A percentile compares a stretch with the other conserved stretches of the same genome.
These are phyloP conservation scores for Ptyas mucosa DNA, from an alignment of 2,113 vertebrate species.

Conservation along the genomic window DNA sequence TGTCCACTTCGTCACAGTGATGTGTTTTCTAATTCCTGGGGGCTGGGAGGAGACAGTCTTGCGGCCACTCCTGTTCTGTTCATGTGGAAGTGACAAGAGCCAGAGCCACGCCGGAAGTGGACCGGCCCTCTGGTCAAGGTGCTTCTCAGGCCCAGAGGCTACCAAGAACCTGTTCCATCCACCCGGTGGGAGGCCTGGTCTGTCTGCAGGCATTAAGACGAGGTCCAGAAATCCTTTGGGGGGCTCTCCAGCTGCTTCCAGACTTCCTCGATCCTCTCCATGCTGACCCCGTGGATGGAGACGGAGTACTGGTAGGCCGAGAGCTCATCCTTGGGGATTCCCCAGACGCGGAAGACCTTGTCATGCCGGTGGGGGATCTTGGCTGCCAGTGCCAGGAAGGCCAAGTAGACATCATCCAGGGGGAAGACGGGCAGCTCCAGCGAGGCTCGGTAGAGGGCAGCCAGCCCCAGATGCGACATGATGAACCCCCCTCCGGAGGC, in stretches of 20 bases:
- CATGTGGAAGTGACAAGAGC: background rate
- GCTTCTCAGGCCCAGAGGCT: background rate
- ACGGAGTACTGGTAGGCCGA: conserved; percentile 42
- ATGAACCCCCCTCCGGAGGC: conserved; percentile 33
- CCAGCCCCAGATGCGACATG: background rate
- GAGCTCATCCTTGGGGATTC: background rate
- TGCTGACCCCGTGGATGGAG: conserved; percentile 45
- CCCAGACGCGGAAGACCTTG: background rate
- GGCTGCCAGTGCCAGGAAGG: conserved; percentile 48
- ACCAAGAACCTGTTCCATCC: accelerated
- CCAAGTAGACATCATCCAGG: conserved; percentile 12
- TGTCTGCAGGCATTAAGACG: too few relatives aligned
- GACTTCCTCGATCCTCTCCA: conserved; percentile 33
- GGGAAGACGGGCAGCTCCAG: conserved; percentile 26
- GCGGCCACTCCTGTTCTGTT: background rate
- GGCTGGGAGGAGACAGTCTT: background rate
- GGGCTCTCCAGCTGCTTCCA: conserved; percentile 40
- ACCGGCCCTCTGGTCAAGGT: too few relatives aligned
- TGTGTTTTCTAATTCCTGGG: background rate
- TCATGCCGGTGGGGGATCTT: conserved; percentile 35
- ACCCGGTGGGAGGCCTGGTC: accelerated
- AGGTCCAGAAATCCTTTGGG: background rate
- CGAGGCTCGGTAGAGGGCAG: background rate
- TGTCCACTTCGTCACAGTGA: background rate
- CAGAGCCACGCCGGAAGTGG: background rate